A percentile compares a stretch with the other conserved stretches of the same genome.
Evolutionary conservation across 2,113 vertebrate species (phyloP).

Genomic region (Merops nubicus): DNA sequence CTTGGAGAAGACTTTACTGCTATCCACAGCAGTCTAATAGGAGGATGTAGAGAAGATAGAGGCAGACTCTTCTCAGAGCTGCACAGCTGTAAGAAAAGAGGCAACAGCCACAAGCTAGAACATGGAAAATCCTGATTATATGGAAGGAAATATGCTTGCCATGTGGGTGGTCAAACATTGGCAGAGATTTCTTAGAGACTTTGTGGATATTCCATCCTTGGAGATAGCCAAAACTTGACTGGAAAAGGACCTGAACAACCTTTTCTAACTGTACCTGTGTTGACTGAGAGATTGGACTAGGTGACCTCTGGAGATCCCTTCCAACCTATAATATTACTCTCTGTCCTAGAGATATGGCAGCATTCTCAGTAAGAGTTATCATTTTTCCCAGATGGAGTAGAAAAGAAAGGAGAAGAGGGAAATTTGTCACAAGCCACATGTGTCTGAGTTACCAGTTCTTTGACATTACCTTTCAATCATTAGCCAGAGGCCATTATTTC

Average conservation of each 20-base stretch:
- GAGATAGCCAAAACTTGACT: background rate
- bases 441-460: background rate
- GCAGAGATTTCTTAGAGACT: background rate
- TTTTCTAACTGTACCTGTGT: background rate
- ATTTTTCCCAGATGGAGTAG: background rate
- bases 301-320: background rate
- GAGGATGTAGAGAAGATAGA: background rate
- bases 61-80: background rate
- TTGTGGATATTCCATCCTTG: background rate
- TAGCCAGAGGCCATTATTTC: conserved; percentile 52
- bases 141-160: background rate
- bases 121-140: background rate
- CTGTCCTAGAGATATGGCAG: background rate
- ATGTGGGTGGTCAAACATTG: background rate
- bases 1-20: background rate
- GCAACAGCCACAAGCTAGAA: background rate
- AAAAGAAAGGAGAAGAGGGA: background rate
- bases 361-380: background rate
- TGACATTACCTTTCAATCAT: conserved; percentile 48
- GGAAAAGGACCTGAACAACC: background rate
- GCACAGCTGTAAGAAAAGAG: background rate
- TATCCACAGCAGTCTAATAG: background rate
- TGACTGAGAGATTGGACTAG: background rate
- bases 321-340: background rate
- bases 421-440: background rate